Evolutionary conservation across 2,113 vertebrate genomes (phyloP), one percentile per base, ranked within the genome.

Genomic region (Vidua chalybeata): DNA sequence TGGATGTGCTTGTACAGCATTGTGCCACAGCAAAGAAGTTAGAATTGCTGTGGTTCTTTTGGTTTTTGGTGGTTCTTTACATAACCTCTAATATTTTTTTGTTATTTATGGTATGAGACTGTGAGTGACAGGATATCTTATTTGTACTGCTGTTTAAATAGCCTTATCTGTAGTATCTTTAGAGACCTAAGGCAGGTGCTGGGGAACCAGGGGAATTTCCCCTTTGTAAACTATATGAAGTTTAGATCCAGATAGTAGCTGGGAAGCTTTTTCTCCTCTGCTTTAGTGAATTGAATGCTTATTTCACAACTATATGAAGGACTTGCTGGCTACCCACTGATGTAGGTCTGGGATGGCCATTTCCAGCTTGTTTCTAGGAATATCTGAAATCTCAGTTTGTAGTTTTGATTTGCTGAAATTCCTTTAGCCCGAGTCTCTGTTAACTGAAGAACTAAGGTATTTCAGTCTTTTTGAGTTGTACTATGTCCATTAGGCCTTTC

Each of bases 131-230:
- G 66, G 48, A 10, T 61, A 19, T 72, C 21, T 92, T 55, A 69
- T 85, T 82, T 93, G 43, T 73, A 28, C 46, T 77, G 35, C 43
- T 93, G 64, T 83, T 90, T 61, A 80, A 91, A 66, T 85, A 86
- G 33, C 67, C 67, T 83, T 83, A 31, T 59, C 58, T 79, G 33
- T 77, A 61, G 51, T 75, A 56, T 91, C 63, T 88, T 35, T 74
- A n/a, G 85, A 90, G 55, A n/a, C 45, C 72, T 72, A 76, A 1
- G 13, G 30, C 72, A 90, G 79, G 85, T 95, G 84, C 69, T 46
- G 83, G 90, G 62, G 26, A 81, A 43, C 24, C 43, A 49, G 61
- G 84, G 89, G 88, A 90, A 90, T 86, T 96, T 92, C 90, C 89
- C 84, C 52, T 74, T 55, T 56, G 8, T 61, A 59, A 92, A 74